Base-by-base conservation (phyloP, 2,888 invertebrate species). In the Andricus curvator region DNA sequence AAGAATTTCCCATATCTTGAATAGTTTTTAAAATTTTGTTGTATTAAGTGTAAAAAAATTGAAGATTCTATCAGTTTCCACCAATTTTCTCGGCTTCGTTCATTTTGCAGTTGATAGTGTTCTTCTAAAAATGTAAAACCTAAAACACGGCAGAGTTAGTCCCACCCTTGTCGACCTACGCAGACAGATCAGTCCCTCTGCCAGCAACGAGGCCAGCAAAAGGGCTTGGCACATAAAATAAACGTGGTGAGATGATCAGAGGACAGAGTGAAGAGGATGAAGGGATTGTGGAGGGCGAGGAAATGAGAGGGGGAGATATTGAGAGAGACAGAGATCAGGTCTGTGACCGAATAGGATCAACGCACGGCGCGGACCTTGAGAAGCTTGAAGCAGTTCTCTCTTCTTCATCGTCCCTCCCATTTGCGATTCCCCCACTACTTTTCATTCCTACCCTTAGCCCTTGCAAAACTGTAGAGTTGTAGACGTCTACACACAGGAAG, bases 261-360 rank as follows among this genome's bases (percentile, higher is more conserved):
- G 60, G 41, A 56, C 51, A 29, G 67, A 33, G 70, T 70, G 74
- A 11, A 44, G n/a, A 67, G 67, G 70, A 51, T n/a, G 37, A 62
- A 79, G 66, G 51, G 48, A 66, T 77, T 66, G 81, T 80, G 74
- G 80, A 56, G 68, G 78, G 56, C 76, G 81, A 41, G 56, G 77
- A 76, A 78, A 80, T 80, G 76, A 77, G 60, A 70, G 76, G 15
- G 20, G 65, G 51, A 67, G 80, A 81, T 66, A 78, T 76, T 37
- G 22, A 83, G 81, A 79, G 82, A 80, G 85, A 80, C 77, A 84
- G 77, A 82, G 85, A 85, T 80, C 85, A 88, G 92, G 92, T 92
- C 91, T 90, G 90, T 91, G 92, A 92, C 91, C 92, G 91, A 88
- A 87, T 78, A 91, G 88, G 92, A 92, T 91, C 92, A 92, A 92